Percentiles rank a stretch among this genome's conserved stretches.
These are phyloP conservation scores for Drosophila barbarae DNA, from an alignment of 2,888 invertebrate species.

Conservation along the genomic window DNA sequence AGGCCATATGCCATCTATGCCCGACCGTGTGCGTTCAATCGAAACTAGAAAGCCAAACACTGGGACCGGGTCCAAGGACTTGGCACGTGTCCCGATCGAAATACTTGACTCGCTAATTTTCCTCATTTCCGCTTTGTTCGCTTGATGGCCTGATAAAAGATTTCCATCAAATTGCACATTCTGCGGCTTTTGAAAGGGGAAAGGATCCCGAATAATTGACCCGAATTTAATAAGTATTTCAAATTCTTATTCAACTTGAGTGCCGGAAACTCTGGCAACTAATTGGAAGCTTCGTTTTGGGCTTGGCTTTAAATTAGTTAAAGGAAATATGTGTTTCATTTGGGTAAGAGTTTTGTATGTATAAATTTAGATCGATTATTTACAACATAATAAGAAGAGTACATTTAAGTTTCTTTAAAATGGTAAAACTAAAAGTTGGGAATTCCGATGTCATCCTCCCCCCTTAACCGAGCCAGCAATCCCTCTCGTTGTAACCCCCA, in stretches of 20 bases:
- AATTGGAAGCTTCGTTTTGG: background rate
- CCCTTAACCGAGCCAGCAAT: background rate
- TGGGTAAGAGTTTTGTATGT: background rate
- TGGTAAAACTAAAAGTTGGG: background rate
- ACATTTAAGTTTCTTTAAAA: background rate
- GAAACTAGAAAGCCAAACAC: slow-evolving; percentile 31
- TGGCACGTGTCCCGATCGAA: slow-evolving; percentile 29
- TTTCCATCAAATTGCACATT: slow-evolving; percentile 56
- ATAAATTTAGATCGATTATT: too few relatives aligned
- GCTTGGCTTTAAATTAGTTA: background rate
- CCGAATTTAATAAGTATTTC: slow-evolving; percentile 22
- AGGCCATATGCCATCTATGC: slow-evolving; percentile 12
- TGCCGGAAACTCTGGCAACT: slow-evolving; percentile 1
- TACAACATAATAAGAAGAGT: too few relatives aligned
- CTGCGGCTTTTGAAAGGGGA: slow-evolving; percentile 30
- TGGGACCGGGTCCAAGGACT: slow-evolving; percentile 17
- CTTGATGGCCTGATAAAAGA: slow-evolving; percentile 43
- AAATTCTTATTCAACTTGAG: slow-evolving; percentile 6
- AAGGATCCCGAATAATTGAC: slow-evolving; percentile 7
- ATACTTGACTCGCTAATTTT: slow-evolving; percentile 51
- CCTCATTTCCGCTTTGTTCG: slow-evolving; percentile 52
- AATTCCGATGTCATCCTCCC: background rate
- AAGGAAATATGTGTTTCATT: background rate
- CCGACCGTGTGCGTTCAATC: slow-evolving; percentile 38
- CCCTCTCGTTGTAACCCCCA: background rate